phyloP scores from a whole-genome alignment of 2,888 invertebrate species.

The Philonicus albiceps region DNA sequence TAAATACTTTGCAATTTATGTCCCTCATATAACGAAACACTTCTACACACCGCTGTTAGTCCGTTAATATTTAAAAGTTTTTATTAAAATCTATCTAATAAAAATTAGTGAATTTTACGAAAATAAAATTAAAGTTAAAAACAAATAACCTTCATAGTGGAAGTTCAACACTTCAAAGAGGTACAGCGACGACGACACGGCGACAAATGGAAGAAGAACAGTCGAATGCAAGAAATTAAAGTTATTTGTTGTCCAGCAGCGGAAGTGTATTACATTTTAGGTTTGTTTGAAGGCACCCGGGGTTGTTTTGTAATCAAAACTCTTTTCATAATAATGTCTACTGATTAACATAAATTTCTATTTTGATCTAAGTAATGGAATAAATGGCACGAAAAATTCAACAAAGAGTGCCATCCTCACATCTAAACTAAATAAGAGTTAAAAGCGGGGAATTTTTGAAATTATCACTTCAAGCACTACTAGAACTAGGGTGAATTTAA shows the following conservation, averaged over 20 bases:
- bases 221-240: background rate
- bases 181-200: background rate
- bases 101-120: background rate
- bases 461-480: background rate
- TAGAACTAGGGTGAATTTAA: background rate
- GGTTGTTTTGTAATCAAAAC: background rate
- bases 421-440: background rate
- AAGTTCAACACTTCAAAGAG: background rate
- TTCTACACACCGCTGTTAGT: background rate
- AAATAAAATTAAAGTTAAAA: background rate
- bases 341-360: background rate
- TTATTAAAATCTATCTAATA: background rate
- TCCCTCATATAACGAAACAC: background rate
- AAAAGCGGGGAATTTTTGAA: background rate
- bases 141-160: background rate
- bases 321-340: background rate
- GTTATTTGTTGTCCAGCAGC: background rate
- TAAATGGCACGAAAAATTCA: background rate
- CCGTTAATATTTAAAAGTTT: background rate
- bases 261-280: background rate
- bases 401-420: background rate
- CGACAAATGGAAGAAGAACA: background rate
- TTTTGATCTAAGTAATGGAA: background rate
- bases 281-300: background rate
- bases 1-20: background rate